phyloP scores from a whole-genome alignment of 2,888 invertebrate genomes.

The Polia nebulosa region DNA sequence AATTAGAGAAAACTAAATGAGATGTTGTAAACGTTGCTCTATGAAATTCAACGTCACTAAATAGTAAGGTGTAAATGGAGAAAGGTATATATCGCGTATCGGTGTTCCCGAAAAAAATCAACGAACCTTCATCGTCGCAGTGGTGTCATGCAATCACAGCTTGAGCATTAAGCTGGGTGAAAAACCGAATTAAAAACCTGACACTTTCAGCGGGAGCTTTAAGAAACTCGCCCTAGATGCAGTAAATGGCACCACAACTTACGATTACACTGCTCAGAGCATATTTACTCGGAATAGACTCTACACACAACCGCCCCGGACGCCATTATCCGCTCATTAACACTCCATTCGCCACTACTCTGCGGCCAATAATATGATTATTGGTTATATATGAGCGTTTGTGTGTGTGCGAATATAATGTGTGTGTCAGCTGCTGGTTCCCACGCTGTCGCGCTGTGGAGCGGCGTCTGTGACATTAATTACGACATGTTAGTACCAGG shows the following conservation, averaged over 20 bases:
- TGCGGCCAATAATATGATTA: slow-evolving; percentile 53
- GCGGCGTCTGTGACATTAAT: slow-evolving; percentile 51
- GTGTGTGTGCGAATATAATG: slow-evolving; percentile 24
- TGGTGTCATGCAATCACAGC: neutral
- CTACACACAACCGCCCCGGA: slow-evolving; percentile 25
- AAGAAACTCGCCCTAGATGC: slow-evolving; percentile 29
- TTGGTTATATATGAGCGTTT: slow-evolving; percentile 16
- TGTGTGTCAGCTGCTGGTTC: slow-evolving; percentile 49
- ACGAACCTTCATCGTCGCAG: neutral
- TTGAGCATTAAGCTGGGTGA: neutral
- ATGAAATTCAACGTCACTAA: neutral
- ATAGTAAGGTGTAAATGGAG: too few relatives aligned
- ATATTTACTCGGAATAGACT: slow-evolving; percentile 45
- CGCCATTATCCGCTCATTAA: slow-evolving; percentile 46
- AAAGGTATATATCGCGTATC: neutral
- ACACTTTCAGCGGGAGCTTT: neutral
- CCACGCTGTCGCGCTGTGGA: slow-evolving; percentile 45
- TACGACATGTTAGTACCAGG: slow-evolving; percentile 51
- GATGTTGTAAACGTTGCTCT: neutral
- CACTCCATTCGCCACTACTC: slow-evolving; percentile 51
- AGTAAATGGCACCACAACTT: slow-evolving; percentile 27
- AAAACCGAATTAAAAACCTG: neutral
- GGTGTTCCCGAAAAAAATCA: neutral
- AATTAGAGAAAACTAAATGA: neutral
- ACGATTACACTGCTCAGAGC: slow-evolving; percentile 22